These are phyloP conservation scores for Spodoptera exigua DNA, from an alignment of 2,888 invertebrate species.

Conservation along the genomic window DNA sequence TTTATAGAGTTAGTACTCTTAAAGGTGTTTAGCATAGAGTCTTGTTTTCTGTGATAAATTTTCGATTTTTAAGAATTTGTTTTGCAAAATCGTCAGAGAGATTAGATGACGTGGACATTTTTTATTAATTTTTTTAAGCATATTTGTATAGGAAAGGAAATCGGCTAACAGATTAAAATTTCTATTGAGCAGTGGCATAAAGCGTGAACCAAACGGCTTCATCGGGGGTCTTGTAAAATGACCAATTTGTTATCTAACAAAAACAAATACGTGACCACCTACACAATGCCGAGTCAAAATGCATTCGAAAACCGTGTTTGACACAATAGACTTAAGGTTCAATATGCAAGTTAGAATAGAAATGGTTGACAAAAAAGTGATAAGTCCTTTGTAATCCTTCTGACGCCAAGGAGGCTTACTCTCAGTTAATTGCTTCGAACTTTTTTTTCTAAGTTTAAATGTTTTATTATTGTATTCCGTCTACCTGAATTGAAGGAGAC, in stretches of 20 bases:
- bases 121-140: no score
- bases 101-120: no score
- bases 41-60: not conserved
- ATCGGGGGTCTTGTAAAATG: constrained; percentile 77
- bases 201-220: constrained; percentile 69
- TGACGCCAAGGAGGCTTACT: constrained; percentile 86
- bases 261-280: constrained; percentile 86
- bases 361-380: constrained; percentile 77
- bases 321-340: constrained; percentile 9
- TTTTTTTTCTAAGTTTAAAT: constrained; percentile 80
- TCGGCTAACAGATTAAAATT: constrained; percentile 18
- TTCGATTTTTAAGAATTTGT: no score
- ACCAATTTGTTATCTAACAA: constrained; percentile 84
- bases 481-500: constrained; percentile 86
- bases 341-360: constrained; percentile 19
- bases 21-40: constrained; percentile 1
- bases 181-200: constrained; percentile 50
- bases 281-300: constrained; percentile 56
- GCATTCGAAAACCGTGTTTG: constrained; percentile 60
- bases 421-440: constrained; percentile 86
- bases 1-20: constrained; percentile 3
- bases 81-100: no score
- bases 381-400: constrained; percentile 87
- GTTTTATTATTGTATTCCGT: constrained; percentile 82
- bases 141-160: not conserved